These are phyloP conservation scores for Loris lydekkerianus DNA, from an alignment of 2,797 vertebrate species.

Conservation along the genomic window DNA sequence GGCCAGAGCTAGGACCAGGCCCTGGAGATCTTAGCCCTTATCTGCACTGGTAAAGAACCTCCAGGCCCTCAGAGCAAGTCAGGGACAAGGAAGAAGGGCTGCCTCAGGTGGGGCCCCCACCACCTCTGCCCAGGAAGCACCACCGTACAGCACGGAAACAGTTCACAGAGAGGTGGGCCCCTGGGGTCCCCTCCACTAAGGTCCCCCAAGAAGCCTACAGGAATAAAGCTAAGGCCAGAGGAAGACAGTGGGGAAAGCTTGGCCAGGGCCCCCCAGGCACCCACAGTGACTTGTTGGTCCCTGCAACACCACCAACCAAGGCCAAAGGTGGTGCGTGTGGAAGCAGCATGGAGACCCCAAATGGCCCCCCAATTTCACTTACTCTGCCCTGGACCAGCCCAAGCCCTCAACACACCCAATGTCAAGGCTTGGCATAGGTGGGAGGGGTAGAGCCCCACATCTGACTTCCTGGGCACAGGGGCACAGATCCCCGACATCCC, in stretches of 20 bases:
- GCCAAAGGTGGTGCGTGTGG: neutral
- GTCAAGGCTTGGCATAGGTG: accelerated
- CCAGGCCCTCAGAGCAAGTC: neutral
- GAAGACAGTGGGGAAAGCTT: constrained; percentile 64
- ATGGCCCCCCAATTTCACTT: neutral
- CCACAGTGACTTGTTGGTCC: constrained; percentile 59
- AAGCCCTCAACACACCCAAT: constrained; percentile 32
- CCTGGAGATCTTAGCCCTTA: constrained; percentile 58
- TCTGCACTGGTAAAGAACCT: neutral
- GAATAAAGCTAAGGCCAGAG: constrained; percentile 54
- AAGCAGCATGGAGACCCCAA: neutral
- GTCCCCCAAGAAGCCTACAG: neutral
- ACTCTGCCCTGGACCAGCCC: neutral
- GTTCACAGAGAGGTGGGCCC: neutral
- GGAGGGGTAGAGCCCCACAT: neutral
- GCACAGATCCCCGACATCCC: neutral
- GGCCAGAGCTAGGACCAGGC: neutral
- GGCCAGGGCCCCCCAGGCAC: neutral
- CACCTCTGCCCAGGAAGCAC: constrained; percentile 50
- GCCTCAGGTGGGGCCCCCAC: neutral
- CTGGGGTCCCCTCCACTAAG: neutral
- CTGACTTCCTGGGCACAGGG: neutral
- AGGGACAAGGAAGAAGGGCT: constrained; percentile 12
- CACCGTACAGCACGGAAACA: neutral
- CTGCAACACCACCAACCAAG: constrained; percentile 4